Evolutionary conservation across 2,888 invertebrate genomes (phyloP), one percentile per base, ranked within the genome.

Genomic region (Acronicta alni): DNA sequence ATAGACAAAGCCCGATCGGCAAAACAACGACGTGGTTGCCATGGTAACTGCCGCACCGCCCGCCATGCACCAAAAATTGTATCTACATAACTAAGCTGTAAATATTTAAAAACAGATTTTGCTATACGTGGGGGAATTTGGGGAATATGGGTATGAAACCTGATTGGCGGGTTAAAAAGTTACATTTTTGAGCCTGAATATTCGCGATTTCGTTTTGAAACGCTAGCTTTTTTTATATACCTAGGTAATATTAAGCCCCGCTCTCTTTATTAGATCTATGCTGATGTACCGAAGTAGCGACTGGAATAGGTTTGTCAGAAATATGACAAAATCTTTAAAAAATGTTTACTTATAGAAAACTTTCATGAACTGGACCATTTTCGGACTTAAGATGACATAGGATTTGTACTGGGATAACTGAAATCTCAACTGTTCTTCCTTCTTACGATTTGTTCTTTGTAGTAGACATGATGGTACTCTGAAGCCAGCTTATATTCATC

Each of bases 1-100:
- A 83, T 84, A 85, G 83, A 87, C 84, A 85, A 82, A 80, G 85
- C 81, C 75, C 84, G 79, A 92, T 92, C 87, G 92, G 86, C 91
- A 91, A 93, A 93, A 93, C 92, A 91, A 91, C 90, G 88, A 87
- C 84, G 81, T 75, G 67, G 90, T 90, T 85, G 80, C 89, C 82
- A 91, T 89, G 84, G 89, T 80, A 80, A 91, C 89, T 87, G 88
- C 87, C 88, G 91, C 89, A 88, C 87, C 61, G 64, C 81, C 76
- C 68, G 76, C 80, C 82, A 79, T 85, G 83, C 86, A 82, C 85
- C 82, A 82, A 87, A 86, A 84, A 80, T 81, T 81, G 75, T 75
- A 66, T 74, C 69, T 75, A 77, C 69, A 71, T 74, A 73, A 77
- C 67, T 66, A 70, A 52, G 57, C 67, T 75, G 54, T 70, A 77